phyloP scores from a whole-genome alignment of 2,888 invertebrate genomes.

The Patella pellucida region DNA sequence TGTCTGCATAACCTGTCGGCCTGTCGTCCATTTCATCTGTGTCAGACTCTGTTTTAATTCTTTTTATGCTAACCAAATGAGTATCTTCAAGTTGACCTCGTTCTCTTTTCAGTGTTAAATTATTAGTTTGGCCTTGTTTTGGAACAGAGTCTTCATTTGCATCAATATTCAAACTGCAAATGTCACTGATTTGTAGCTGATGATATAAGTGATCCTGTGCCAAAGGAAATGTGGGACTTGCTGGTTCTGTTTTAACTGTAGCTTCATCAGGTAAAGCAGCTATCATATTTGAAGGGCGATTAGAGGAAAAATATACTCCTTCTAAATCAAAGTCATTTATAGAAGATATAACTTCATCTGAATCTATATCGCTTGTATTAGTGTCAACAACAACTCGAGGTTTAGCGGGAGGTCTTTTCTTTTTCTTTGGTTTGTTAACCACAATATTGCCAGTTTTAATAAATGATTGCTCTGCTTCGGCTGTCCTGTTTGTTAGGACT shows the following conservation, averaged over 20 bases:
- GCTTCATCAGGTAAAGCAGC: not conserved
- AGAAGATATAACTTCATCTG: not conserved
- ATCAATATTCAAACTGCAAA: too few relatives aligned
- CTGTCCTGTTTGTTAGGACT: not conserved
- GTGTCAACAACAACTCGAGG: not conserved
- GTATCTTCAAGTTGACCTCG: not conserved
- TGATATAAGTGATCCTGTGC: too few relatives aligned
- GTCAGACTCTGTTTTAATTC: too few relatives aligned
- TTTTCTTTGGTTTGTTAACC: not conserved
- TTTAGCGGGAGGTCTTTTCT: not conserved
- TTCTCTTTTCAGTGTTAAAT: not conserved
- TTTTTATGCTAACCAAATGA: too few relatives aligned
- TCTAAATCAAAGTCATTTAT: conserved; percentile 6
- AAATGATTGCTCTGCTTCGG: not conserved
- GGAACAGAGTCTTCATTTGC: not conserved
- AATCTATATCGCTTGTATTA: too few relatives aligned
- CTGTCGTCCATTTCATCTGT: not conserved
- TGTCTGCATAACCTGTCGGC: not conserved
- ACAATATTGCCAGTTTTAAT: not conserved
- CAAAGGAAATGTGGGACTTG: not conserved
- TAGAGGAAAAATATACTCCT: not conserved
- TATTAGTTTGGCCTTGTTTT: not conserved
- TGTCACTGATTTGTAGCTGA: too few relatives aligned
- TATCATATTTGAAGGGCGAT: not conserved
- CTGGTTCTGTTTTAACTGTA: not conserved